phyloP scores from a whole-genome alignment of 1,140 invertebrate species.

The Potamilus streckersoni region DNA sequence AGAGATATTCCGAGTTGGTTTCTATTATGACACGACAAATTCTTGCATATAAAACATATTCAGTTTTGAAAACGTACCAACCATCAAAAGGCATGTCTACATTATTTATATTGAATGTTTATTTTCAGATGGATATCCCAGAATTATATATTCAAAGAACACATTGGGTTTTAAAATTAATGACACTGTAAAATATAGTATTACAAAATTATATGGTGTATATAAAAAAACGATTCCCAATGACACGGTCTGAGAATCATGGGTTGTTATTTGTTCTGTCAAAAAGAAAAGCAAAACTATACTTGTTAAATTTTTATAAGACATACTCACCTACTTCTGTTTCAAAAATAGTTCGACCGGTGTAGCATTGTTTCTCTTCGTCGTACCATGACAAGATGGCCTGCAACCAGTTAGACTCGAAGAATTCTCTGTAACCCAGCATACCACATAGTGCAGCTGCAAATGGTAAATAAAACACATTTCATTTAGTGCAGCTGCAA shows the following conservation, averaged over 20 bases:
- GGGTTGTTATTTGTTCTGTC: not conserved
- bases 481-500: too few relatives aligned
- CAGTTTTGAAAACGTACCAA: too few relatives aligned
- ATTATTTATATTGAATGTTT: too few relatives aligned
- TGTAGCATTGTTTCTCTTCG: slow-evolving; percentile 44
- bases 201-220: not conserved
- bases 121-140: not conserved
- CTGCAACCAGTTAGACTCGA: slow-evolving; percentile 52
- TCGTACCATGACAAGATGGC: slow-evolving; percentile 59
- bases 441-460: slow-evolving; percentile 9
- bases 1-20: too few relatives aligned
- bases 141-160: not conserved
- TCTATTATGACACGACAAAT: too few relatives aligned
- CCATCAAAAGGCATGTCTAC: too few relatives aligned
- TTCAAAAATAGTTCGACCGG: slow-evolving; percentile 17
- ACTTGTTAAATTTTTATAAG: too few relatives aligned
- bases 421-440: slow-evolving; percentile 56
- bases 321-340: slow-evolving; percentile 26
- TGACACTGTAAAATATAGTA: not conserved
- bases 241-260: not conserved
- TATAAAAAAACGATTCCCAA: not conserved
- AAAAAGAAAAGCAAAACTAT: not conserved
- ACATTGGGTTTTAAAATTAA: not conserved
- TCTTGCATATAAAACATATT: too few relatives aligned
- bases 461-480: too few relatives aligned